A percentile compares a stretch with the other conserved stretches of the same genome.
phyloP scores from a whole-genome alignment of 2,797 vertebrate genomes.

The Hippocampus kuda region DNA sequence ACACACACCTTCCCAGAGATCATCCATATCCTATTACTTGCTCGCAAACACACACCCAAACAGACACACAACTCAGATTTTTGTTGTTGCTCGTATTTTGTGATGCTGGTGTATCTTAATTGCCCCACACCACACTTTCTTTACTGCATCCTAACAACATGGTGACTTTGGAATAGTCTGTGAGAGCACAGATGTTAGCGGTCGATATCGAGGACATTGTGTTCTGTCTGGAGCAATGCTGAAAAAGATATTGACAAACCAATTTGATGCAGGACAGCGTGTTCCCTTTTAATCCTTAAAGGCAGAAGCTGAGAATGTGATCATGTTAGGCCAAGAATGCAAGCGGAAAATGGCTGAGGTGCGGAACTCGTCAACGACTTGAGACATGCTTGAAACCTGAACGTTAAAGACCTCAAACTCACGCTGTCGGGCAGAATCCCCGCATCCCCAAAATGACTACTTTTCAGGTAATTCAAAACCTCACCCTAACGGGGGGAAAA shows the following conservation, averaged over 20 bases:
- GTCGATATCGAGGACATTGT: background rate
- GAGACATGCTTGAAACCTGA: background rate
- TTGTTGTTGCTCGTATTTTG: constrained; percentile 40
- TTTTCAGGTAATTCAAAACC: too few relatives aligned
- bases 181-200: constrained; percentile 7
- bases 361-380: background rate
- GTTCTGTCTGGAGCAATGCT: constrained; percentile 30
- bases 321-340: constrained; percentile 40
- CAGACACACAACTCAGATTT: background rate
- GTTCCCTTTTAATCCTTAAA: constrained; percentile 49
- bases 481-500: too few relatives aligned
- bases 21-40: constrained; percentile 56
- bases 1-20: constrained; percentile 50
- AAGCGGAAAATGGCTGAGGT: background rate
- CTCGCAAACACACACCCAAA: constrained; percentile 21
- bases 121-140: constrained; percentile 40
- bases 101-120: constrained; percentile 43
- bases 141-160: constrained; percentile 33
- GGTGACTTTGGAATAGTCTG: constrained; percentile 30
- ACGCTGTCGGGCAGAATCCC: too few relatives aligned
- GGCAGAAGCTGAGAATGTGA: constrained; percentile 50
- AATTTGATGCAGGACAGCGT: constrained; percentile 10
- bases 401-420: background rate
- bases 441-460: too few relatives aligned
- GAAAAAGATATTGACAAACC: constrained; percentile 41